Percentiles rank a stretch among this genome's conserved stretches.
These are phyloP conservation scores for Darevskia nairensis DNA, from an alignment of 2,797 vertebrate genomes.

Conservation along the genomic window DNA sequence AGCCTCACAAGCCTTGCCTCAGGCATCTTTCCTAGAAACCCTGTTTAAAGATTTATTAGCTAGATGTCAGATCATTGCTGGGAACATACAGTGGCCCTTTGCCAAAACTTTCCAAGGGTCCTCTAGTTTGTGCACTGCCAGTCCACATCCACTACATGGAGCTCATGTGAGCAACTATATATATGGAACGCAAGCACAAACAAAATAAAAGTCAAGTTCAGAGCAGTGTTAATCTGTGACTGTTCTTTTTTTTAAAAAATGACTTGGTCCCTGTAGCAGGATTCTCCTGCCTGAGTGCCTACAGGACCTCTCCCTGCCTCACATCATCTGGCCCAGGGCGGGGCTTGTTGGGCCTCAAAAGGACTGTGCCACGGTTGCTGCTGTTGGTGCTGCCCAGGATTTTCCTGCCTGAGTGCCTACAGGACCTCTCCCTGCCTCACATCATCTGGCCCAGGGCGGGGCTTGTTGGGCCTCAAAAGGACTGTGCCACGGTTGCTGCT, in stretches of 20 bases:
- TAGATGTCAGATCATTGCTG: conserved; percentile 35
- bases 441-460: too few species aligned
- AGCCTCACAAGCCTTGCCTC: conserved; percentile 47
- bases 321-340: too few species aligned
- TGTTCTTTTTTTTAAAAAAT: background rate
- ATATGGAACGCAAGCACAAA: background rate
- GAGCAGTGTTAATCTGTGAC: background rate
- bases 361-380: too few species aligned
- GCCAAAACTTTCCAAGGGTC: conserved; percentile 28
- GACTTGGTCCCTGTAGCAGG: too few species aligned
- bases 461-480: too few species aligned
- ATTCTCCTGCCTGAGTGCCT: too few species aligned
- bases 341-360: too few species aligned
- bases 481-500: too few species aligned
- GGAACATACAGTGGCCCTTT: background rate
- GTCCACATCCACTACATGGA: background rate
- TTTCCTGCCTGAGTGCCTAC: too few species aligned
- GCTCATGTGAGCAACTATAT: background rate
- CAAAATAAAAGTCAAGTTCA: background rate
- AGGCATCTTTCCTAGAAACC: conserved; percentile 48
- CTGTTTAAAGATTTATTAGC: conserved; percentile 55
- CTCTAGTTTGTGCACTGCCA: background rate
- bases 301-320: too few species aligned
- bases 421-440: too few species aligned
- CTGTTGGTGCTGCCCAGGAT: too few species aligned